Evolutionary conservation across 2,888 invertebrate genomes (phyloP), one percentile per base, ranked within the genome.

Genomic region (Sabatieria punctata): DNA sequence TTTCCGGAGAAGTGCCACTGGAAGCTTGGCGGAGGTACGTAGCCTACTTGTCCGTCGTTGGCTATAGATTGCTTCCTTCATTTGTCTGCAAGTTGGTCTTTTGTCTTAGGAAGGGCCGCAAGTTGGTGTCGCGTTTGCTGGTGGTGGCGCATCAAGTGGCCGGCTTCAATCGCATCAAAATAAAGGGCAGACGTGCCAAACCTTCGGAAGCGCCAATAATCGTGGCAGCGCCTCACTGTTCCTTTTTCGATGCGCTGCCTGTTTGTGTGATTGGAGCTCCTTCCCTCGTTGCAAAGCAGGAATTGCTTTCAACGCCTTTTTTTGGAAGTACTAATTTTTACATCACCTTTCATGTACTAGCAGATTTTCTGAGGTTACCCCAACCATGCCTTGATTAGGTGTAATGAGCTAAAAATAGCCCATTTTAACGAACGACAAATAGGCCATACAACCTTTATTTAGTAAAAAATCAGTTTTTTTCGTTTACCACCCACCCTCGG

Each of bases 171-270:
- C 27, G 39, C 4, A 15, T 39, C 26, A 24, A 18, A 15, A 25
- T 45, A 4, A 37, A 11, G 15, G 45, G 45, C 4, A 3, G 18
- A 18, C 38, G 41, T 4, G 46, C 46, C 4, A 11, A 15, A 23
- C 41, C 46, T 8, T 41, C 25, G 41, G 35, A 46, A 22, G 46
- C 46, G 21, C 46, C 46, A 15, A 46, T 46, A 24, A n/a, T 46
- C 6, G 46, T 46, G 11, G 41, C 40, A 4, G 41, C 41, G 18
- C 46, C 46, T 19, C 46, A 46, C 38, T 41, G 41, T n/a, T 46
- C 46, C 8, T 35, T 25, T 19, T 41, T 41, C 41, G 46, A 46
- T 26, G 19, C 18, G 15, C 22, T 46, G 35, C 46, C 46, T 3
- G 8, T 21, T 30, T 24, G 4, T 2, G 15, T 26, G 15, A 18